A percentile compares a stretch with the other conserved stretches of the same genome.
Evolutionary conservation across 2,113 vertebrate species (phyloP).

Genomic region (Seriola aureovittata): DNA sequence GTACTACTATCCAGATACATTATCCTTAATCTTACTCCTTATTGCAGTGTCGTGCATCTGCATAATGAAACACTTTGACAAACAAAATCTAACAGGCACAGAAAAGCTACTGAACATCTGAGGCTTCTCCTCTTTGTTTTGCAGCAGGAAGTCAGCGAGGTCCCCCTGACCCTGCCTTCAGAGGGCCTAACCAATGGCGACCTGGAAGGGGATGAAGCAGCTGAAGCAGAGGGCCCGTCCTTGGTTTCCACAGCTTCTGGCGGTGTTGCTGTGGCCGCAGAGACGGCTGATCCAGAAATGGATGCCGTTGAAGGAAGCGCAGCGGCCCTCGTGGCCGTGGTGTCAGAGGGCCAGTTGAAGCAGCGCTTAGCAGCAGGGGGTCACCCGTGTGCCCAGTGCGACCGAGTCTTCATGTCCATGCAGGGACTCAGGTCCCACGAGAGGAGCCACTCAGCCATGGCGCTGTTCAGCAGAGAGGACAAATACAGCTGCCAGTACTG

Average conservation of each 20-base stretch:
- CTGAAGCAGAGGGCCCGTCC: conserved; percentile 43
- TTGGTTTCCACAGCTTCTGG: conserved; percentile 20
- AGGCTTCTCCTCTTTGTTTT: conserved; percentile 45
- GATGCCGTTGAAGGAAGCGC: conserved; percentile 38
- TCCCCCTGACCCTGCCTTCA: conserved; percentile 67
- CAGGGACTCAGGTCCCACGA: conserved; percentile 98
- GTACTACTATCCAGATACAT: not conserved
- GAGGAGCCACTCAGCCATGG: conserved; percentile 96
- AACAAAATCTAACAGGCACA: not conserved
- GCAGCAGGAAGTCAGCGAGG: conserved; percentile 81
- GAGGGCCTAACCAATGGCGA: conserved; percentile 75
- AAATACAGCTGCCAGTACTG: conserved; percentile 99
- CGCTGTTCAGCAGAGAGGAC: conserved; percentile 93
- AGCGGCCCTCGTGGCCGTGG: conserved; percentile 56
- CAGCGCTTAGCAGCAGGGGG: conserved; percentile 88
- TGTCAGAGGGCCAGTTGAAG: conserved; percentile 86
- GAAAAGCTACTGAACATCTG: conserved; percentile 3
- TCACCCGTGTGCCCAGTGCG: conserved; percentile 95
- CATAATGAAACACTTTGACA: not conserved
- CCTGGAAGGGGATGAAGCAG: conserved; percentile 62
- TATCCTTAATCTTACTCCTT: not conserved
- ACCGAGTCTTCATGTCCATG: conserved; percentile 98
- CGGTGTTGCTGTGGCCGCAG: conserved; percentile 17
- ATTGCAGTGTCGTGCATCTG: not conserved
- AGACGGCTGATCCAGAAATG: conserved; percentile 43